Base-by-base conservation (phyloP, 2,113 vertebrate species). In the Numenius arquata region DNA sequence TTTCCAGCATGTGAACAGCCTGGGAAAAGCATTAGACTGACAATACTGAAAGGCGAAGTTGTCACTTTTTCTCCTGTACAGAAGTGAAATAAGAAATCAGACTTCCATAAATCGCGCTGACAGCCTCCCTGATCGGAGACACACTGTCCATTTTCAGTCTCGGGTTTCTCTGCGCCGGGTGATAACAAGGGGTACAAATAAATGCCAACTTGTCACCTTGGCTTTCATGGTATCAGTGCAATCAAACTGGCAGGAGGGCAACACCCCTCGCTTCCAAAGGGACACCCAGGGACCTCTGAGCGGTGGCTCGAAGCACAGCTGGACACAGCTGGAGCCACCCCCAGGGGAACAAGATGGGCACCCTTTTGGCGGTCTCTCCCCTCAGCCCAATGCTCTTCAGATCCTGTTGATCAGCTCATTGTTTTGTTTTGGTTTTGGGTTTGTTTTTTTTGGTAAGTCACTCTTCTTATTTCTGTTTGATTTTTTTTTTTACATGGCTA, bases 71-170 rank as follows among this genome's bases (percentile, higher is more conserved):
- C 85, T 81, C 26, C 65, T 32, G 66, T 62, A 53, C 66, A 45
- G 87, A 80, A 67, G 65, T 85, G 90, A 91, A 96, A 93, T 58
- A 72, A 92, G 86, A 94, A 97, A 72, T 88, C 84, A 95, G 94
- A 68, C 26, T 7, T 72, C 32, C 89, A 19, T 25, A 45, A 48
- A 25, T 5, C 3, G 38, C 0, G 0, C 55, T 89, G 93, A 47
- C 80, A 90, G 61, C 45, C 70, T 68, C 80, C 88, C 86, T 71
- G 90, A 82, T 68, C 12, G 1, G 43, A 66, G 89, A 30, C 29
- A 59, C 27, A 7, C 75, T 56, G 73, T 32, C 89, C 79, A 9
- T 18, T 79, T 26, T 2, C 68, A 67, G 86, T 9, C 81, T 13
- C 5, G 5, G 32, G 15, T 41, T 36, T 63, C 85, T 85, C 77